Evolutionary conservation across 53 echinoderm and acorn worm species (phyloP).

Genomic region (Apostichopus leukothele): DNA sequence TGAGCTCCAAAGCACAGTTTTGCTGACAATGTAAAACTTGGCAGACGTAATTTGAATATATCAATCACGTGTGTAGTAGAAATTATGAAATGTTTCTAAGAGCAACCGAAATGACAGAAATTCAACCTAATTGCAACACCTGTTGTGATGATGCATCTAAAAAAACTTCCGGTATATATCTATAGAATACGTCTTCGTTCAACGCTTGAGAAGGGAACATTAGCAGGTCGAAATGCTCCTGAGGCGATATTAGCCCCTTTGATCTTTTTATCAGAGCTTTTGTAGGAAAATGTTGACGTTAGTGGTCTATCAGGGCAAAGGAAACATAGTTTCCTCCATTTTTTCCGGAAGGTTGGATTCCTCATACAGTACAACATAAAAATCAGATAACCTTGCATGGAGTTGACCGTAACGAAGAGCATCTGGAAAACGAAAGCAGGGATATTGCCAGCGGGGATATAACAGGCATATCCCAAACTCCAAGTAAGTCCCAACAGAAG

Average conservation of each 20-base stretch:
- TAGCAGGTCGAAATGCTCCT: neutral
- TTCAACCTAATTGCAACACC: too few relatives aligned
- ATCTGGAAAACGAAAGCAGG: constrained; percentile 69
- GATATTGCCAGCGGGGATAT: constrained; percentile 48
- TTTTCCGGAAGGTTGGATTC: constrained; percentile 63
- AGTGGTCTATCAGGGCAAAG: constrained; percentile 17
- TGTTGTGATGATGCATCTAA: too few relatives aligned
- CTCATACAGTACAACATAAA: constrained; percentile 90
- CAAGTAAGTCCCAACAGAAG: constrained; percentile 84
- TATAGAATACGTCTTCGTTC: neutral
- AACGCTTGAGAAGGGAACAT: neutral
- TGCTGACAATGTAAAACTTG: neutral
- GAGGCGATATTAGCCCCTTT: too few relatives aligned
- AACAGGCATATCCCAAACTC: constrained; percentile 74
- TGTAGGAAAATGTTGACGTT: neutral
- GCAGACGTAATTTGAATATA: neutral
- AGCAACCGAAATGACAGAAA: neutral
- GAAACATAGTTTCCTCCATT: constrained; percentile 49
- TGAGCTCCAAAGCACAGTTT: too few relatives aligned
- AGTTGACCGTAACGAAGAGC: constrained; percentile 76
- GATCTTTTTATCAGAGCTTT: neutral
- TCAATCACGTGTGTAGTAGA: neutral
- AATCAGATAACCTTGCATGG: constrained; percentile 82
- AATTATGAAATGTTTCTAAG: neutral
- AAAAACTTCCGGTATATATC: neutral